A percentile compares a stretch with the other conserved stretches of the same genome.
Evolutionary conservation across 2,888 invertebrate species (phyloP).

Genomic region (Lymantria dispar): DNA sequence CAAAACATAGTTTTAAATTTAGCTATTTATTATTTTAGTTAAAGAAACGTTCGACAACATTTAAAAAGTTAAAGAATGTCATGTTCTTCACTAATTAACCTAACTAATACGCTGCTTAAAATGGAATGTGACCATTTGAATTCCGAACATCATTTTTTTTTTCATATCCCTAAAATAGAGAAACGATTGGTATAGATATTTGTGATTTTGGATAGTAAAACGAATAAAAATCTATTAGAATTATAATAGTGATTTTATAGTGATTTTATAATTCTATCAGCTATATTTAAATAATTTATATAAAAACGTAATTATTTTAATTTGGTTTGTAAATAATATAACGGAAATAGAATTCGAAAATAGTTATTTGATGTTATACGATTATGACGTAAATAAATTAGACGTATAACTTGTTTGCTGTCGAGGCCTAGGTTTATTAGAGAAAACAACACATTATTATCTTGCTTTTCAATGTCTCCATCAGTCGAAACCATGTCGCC

Average conservation of each 20-base stretch:
- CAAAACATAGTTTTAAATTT: conserved; percentile 44
- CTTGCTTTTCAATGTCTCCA: too few relatives aligned
- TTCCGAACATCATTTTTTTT: conserved; percentile 42
- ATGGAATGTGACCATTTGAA: conserved; percentile 52
- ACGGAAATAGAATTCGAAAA: too few relatives aligned
- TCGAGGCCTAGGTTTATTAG: conserved; percentile 7
- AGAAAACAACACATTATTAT: not conserved
- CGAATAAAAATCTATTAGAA: too few relatives aligned
- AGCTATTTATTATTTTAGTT: conserved; percentile 29
- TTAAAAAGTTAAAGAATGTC: conserved; percentile 41
- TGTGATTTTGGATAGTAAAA: not conserved
- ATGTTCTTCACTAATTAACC: conserved; percentile 69
- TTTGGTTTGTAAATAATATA: too few relatives aligned
- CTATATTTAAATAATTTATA: too few relatives aligned
- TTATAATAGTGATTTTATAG: too few relatives aligned
- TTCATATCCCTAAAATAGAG: conserved; percentile 20
- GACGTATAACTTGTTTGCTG: too few relatives aligned
- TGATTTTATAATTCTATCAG: too few relatives aligned
- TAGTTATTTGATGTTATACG: too few relatives aligned
- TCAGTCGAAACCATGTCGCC: too few relatives aligned
- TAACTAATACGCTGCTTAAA: conserved; percentile 51
- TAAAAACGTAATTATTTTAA: too few relatives aligned
- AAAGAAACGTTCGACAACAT: conserved; percentile 33
- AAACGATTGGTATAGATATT: conserved; percentile 16
- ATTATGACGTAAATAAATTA: too few relatives aligned